Evolutionary conservation across 2,888 invertebrate species (phyloP).

Genomic region (Agrochola circellaris): DNA sequence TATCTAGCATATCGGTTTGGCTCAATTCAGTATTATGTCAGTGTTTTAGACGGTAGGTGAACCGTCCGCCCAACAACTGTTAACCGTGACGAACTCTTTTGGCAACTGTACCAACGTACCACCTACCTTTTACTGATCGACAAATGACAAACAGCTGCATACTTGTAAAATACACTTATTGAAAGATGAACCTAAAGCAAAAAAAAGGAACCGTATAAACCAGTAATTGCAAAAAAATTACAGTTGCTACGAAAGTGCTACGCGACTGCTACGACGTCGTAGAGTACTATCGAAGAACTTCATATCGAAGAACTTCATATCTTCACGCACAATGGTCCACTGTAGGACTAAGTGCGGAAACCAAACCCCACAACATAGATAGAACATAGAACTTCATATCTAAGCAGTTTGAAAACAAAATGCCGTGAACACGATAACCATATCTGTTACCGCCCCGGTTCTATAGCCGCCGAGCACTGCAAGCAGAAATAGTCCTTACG

Average conservation of each 20-base stretch:
- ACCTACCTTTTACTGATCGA: neutral
- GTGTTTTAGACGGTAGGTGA: neutral
- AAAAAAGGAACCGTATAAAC: neutral
- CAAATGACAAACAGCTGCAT: neutral
- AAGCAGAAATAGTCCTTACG: too few species aligned
- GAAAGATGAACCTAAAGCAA: neutral
- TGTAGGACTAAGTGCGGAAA: too few species aligned
- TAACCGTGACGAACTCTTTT: neutral
- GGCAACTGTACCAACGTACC: neutral
- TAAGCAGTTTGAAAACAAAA: too few species aligned
- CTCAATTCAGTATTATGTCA: neutral
- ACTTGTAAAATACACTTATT: neutral
- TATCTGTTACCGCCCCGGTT: too few species aligned
- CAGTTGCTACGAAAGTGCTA: slow-evolving; percentile 11
- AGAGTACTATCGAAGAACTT: too few species aligned
- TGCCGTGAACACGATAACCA: too few species aligned
- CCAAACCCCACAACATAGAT: too few species aligned
- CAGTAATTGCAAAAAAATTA: neutral
- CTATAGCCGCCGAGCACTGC: too few species aligned
- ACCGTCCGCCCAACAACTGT: neutral
- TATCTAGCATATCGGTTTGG: neutral
- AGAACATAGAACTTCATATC: too few species aligned
- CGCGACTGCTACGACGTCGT: slow-evolving; percentile 15
- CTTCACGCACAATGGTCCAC: too few species aligned
- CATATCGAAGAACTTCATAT: too few species aligned